These are phyloP conservation scores for Antedon mediterranea DNA, from an alignment of 53 echinoderm and acorn worm species.

Conservation along the genomic window DNA sequence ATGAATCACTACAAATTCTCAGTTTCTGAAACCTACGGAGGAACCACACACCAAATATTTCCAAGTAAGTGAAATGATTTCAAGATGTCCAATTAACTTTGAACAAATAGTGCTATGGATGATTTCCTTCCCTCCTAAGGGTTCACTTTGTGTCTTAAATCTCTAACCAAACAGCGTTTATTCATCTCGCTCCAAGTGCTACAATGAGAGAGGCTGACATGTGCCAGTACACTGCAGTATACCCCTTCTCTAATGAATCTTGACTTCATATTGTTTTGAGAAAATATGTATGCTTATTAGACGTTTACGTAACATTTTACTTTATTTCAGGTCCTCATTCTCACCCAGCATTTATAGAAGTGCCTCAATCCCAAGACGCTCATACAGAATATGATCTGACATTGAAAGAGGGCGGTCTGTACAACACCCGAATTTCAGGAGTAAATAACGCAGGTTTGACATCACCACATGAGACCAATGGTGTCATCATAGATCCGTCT, in stretches of 20 bases:
- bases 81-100: too few species aligned
- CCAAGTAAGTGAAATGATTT: conserved; percentile 4
- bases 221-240: too few species aligned
- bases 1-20: conserved; percentile 25
- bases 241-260: too few species aligned
- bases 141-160: too few species aligned
- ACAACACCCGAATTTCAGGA: conserved; percentile 21
- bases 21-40: conserved; percentile 29
- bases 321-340: not conserved
- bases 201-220: too few species aligned
- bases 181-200: too few species aligned
- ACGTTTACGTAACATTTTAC: too few species aligned
- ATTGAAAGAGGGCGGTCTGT: conserved; percentile 16
- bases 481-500: conserved; percentile 28
- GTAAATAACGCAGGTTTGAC: conserved; percentile 24
- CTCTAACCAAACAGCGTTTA: too few species aligned
- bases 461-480: conserved; percentile 36
- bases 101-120: too few species aligned
- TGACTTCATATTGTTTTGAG: too few species aligned
- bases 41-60: conserved; percentile 31
- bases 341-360: not conserved
- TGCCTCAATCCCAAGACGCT: not conserved
- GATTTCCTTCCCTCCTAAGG: too few species aligned
- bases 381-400: conserved; percentile 17
- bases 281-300: too few species aligned